Percentiles rank a stretch among this genome's conserved stretches.
Conservation (phyloP, 2,797 vertebrate species). For the Prunella strophiata region DNA sequence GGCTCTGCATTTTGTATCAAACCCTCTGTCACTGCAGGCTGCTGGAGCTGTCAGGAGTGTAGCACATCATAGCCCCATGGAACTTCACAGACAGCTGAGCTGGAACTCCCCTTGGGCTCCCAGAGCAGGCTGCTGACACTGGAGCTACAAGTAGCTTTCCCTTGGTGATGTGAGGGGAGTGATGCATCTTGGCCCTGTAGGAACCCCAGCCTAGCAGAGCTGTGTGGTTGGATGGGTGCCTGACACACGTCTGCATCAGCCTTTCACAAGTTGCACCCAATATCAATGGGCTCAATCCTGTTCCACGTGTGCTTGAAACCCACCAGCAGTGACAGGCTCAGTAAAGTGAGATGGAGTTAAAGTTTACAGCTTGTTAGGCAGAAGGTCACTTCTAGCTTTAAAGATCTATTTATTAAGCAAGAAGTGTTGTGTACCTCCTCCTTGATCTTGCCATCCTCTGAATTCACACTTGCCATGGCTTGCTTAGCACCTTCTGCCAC, state of each 20-base stretch:
- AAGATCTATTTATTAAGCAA: not conserved
- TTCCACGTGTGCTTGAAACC: not conserved
- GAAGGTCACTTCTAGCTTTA: not conserved
- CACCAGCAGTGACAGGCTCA: not conserved
- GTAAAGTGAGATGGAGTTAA: not conserved
- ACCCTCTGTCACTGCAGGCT: conserved; percentile 49
- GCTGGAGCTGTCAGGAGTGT: conserved; percentile 47
- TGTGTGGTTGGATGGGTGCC: not conserved
- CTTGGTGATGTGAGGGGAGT: rapidly evolving
- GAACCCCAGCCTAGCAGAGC: not conserved
- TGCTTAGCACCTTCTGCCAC: not conserved
- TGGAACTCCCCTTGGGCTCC: conserved; percentile 15
- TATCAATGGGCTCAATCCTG: not conserved
- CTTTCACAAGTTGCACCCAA: not conserved
- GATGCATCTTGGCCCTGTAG: not conserved
- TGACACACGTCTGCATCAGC: not conserved
- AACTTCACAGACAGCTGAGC: conserved; percentile 60
- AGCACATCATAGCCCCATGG: not conserved
- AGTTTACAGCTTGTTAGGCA: not conserved
- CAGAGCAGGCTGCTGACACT: conserved; percentile 23
- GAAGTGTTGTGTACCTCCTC: not conserved
- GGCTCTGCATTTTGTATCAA: conserved; percentile 57
- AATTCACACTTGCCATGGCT: not conserved
- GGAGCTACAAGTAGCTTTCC: not conserved
- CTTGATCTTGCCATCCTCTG: not conserved